These are phyloP conservation scores for Girardinus metallicus DNA, from an alignment of 2,797 vertebrate genomes.

Conservation along the genomic window DNA sequence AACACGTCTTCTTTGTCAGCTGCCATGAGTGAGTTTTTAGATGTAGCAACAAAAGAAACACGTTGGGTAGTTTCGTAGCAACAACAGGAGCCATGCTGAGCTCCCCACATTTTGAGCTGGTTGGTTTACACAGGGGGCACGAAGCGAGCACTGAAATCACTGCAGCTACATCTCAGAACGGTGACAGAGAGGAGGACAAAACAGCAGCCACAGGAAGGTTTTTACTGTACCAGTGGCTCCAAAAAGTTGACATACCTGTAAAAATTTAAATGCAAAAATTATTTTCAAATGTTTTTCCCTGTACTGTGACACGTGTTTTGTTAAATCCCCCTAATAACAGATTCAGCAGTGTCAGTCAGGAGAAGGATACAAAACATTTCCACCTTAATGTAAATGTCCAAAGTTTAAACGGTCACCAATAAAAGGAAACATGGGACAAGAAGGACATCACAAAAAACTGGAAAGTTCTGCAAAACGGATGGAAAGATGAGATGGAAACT, in stretches of 20 bases:
- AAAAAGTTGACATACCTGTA: neutral
- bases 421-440: no score
- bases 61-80: slow-evolving; percentile 55
- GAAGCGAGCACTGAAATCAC: slow-evolving; percentile 29
- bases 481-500: no score
- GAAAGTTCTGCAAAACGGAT: no score
- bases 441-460: no score
- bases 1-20: slow-evolving; percentile 8
- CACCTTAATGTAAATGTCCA: no score
- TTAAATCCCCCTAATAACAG: neutral
- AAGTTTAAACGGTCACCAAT: no score
- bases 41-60: slow-evolving; percentile 32
- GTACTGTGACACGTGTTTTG: neutral
- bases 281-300: neutral
- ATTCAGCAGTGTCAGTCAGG: neutral
- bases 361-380: neutral
- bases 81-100: slow-evolving; percentile 51
- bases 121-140: slow-evolving; percentile 18
- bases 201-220: slow-evolving; percentile 2
- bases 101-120: slow-evolving; percentile 28
- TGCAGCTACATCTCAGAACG: neutral
- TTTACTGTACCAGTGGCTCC: slow-evolving; percentile 12
- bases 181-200: slow-evolving; percentile 9
- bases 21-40: slow-evolving; percentile 28
- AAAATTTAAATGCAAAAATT: neutral